A percentile compares a stretch with the other conserved stretches of the same genome.
phyloP scores from a whole-genome alignment of 2,888 invertebrate species.

The Zaprionus lineosus region DNA sequence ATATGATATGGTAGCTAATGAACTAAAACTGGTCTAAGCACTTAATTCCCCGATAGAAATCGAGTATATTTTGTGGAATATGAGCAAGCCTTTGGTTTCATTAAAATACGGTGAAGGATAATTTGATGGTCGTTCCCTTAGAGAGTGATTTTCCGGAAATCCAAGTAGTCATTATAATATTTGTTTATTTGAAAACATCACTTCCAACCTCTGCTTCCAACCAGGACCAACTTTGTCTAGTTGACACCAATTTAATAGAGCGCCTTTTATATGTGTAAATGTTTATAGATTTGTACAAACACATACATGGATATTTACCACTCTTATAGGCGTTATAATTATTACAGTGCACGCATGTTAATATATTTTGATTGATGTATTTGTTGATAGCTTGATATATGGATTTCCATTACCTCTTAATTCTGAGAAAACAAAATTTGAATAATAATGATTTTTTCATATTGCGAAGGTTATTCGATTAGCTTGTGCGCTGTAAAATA shows the following conservation, averaged over 20 bases:
- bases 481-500: neutral
- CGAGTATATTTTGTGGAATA: too few relatives aligned
- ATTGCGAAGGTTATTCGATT: neutral
- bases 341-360: conserved; percentile 45
- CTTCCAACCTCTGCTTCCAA: neutral
- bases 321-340: conserved; percentile 58
- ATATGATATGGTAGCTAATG: too few relatives aligned
- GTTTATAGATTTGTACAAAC: too few relatives aligned
- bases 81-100: too few relatives aligned
- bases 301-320: too few relatives aligned
- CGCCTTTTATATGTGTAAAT: neutral
- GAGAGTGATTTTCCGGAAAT: neutral
- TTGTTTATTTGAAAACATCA: conserved; percentile 23
- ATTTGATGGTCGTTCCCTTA: too few relatives aligned
- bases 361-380: conserved; percentile 53
- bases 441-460: too few relatives aligned
- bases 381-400: conserved; percentile 42
- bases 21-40: too few relatives aligned
- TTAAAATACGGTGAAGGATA: too few relatives aligned
- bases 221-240: neutral
- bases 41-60: too few relatives aligned
- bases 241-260: conserved; percentile 38
- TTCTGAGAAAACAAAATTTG: too few relatives aligned
- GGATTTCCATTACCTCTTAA: neutral
- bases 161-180: too few relatives aligned